These are phyloP conservation scores for Leptopilina boulardi DNA, from an alignment of 1,140 invertebrate species.

Conservation along the genomic window DNA sequence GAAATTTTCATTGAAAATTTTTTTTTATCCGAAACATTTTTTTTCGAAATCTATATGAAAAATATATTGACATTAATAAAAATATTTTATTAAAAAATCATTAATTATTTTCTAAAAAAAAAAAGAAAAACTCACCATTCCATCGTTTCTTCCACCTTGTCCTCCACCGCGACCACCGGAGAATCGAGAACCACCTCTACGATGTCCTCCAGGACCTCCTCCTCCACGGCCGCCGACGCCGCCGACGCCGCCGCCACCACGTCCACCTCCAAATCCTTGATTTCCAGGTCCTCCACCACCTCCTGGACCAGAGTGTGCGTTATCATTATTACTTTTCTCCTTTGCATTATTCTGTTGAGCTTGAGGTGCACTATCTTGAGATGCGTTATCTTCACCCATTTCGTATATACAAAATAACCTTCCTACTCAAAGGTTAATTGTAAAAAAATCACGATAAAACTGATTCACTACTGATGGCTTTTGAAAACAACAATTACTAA, in stretches of 20 bases:
- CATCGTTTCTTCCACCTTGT: constrained; percentile 58
- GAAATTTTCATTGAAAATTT: no score
- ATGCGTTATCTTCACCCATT: background rate
- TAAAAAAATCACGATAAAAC: background rate
- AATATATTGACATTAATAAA: constrained; percentile 60
- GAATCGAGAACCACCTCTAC: constrained; percentile 68
- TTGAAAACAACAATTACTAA: no score
- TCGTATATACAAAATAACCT: background rate
- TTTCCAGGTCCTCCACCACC: constrained; percentile 36
- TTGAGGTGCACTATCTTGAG: background rate
- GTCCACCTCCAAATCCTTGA: constrained; percentile 27
- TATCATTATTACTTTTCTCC: background rate
- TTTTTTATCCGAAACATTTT: no score
- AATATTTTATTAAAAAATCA: constrained; percentile 3
- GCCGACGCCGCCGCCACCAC: constrained; percentile 46
- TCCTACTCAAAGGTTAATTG: background rate
- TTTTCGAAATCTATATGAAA: no score
- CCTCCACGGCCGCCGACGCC: constrained; percentile 39
- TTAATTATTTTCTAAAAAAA: no score
- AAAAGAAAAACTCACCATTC: constrained; percentile 45
- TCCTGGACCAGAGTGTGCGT: constrained; percentile 5
- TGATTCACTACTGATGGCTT: background rate
- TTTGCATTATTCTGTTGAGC: background rate
- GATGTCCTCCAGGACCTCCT: constrained; percentile 52
- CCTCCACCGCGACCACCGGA: constrained; percentile 51